Base-by-base conservation (phyloP, 2,797 vertebrate species). In the Sebastes baramenuke region DNA sequence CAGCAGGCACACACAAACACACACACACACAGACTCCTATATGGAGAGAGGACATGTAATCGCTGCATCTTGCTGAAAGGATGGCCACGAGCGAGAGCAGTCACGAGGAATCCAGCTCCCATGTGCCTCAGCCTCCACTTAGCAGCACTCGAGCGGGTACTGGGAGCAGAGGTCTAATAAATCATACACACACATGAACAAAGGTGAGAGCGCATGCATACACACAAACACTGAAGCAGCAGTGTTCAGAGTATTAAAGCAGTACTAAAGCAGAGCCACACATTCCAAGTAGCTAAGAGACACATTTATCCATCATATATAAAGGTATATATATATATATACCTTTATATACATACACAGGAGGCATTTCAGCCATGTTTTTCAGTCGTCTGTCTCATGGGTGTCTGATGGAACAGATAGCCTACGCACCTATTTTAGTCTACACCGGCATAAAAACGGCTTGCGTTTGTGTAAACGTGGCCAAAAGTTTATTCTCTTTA, bases 91-190 rank as follows among this genome's bases (percentile, higher is more conserved):
- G 77, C 10, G 2, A 71, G 36, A 74, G 46, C 62, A 75, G 81
- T 87, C 85, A 83, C 69, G 42, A 59, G 83, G 70, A 76, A 72
- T 58, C 52, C 61, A 67, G 79, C 71, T 22, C 38, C 60, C 73
- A 77, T 64, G 62, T 81, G 62, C 62, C 42, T 2, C 62, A 52
- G 56, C 79, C 75, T 67, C 30, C 54, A 38, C 61, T 75, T 18
- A 46, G 42, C 55, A 25, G 29, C 55, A n/a, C 42, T 10, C 7
- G 20, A 77, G 58, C 29, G 42, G 69, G 42, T 1, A 42, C 38
- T 36, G 25, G 25, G 56, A 54, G 56, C 38, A 66, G 52, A 77
- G 67, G 67, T 64, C 55, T 14, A 25, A 56, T 62, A 70, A 60
- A 62, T 56, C 42, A 61, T 3, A n/a, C 54, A 65, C 27, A 58